Percentiles rank a stretch among this genome's conserved stretches.
These are phyloP conservation scores for Amphilophus citrinellus DNA, from an alignment of 2,113 vertebrate species.

Conservation along the genomic window DNA sequence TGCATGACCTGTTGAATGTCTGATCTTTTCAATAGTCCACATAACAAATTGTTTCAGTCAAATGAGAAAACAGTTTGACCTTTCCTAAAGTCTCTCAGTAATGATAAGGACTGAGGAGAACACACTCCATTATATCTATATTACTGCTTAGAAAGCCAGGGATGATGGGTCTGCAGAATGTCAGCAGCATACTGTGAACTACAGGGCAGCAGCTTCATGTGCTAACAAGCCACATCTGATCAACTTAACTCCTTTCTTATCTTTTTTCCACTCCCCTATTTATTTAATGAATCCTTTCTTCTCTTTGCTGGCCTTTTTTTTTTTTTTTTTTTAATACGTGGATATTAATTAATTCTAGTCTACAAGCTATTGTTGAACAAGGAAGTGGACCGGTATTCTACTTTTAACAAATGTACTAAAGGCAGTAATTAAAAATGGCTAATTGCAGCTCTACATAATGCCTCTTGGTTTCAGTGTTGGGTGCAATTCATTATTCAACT, in stretches of 20 bases:
- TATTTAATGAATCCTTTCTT: neutral
- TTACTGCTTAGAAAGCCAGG: neutral
- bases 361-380: slow-evolving; percentile 15
- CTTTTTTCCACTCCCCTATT: neutral
- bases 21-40: slow-evolving; percentile 26
- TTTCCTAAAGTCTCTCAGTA: slow-evolving; percentile 3
- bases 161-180: slow-evolving; percentile 32
- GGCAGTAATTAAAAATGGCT: neutral
- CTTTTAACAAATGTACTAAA: slow-evolving; percentile 3
- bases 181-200: slow-evolving; percentile 20
- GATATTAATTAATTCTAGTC: slow-evolving; percentile 28
- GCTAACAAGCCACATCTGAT: slow-evolving; percentile 10
- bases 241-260: slow-evolving; percentile 13
- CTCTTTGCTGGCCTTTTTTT: neutral
- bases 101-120: slow-evolving; percentile 30
- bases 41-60: slow-evolving; percentile 1
- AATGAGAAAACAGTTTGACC: neutral
- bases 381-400: neutral
- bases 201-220: slow-evolving; percentile 13
- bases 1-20: slow-evolving; percentile 46
- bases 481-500: neutral
- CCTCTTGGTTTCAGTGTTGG: neutral
- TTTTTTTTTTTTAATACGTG: neutral
- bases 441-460: neutral
- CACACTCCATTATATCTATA: slow-evolving; percentile 18